Evolutionary conservation across 1,140 invertebrate genomes (phyloP), one percentile per base, ranked within the genome.

Genomic region (Drosophila lacteicornis): DNA sequence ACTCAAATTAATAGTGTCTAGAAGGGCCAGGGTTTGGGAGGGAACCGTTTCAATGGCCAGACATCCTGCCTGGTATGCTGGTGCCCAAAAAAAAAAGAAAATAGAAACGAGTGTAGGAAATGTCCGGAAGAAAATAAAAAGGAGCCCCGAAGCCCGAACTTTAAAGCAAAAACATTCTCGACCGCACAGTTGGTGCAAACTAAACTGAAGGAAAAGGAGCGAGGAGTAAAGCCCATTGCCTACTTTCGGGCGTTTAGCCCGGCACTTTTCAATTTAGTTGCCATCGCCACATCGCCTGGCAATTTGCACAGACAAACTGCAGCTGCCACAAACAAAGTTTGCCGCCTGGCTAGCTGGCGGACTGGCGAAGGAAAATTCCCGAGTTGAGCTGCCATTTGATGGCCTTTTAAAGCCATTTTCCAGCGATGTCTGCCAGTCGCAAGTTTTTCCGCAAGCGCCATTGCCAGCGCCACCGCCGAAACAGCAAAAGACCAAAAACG

Each of bases 231-330:
- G 81, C 69, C 47, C 80, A 73, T 86, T 75, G 82, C 79, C 82
- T 85, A 86, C 80, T 78, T 86, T 78, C 49, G 19, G 78, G 66
- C 83, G 74, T 82, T 82, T 76, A 60, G 74, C 67, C 49, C 77
- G 82, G 84, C 69, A 87, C 63, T 87, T 87, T 87, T 87, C 85
- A 87, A 87, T 87, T 87, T 88, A 84, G 84, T 75, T 80, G 67
- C 76, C 78, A 86, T 83, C 75, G 75, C 75, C 84, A 56, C 53
- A 56, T 56, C 53, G 53, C 53, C 53, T n/a, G 53, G 53, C 53
- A 87, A 87, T 87, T 86, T 80, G 75, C 60, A 75, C 83, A 73
- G 83, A 87, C 82, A 86, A 86, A 87, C 79, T 87, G 84, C 80
- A 80, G 83, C 84, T 80, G 71, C 80, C 77, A 81, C 60, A 80